A percentile compares a stretch with the other conserved stretches of the same genome.
These are phyloP conservation scores for Porites cylindrica DNA, from an alignment of 92 coral and sea anemone genomes.

Conservation along the genomic window DNA sequence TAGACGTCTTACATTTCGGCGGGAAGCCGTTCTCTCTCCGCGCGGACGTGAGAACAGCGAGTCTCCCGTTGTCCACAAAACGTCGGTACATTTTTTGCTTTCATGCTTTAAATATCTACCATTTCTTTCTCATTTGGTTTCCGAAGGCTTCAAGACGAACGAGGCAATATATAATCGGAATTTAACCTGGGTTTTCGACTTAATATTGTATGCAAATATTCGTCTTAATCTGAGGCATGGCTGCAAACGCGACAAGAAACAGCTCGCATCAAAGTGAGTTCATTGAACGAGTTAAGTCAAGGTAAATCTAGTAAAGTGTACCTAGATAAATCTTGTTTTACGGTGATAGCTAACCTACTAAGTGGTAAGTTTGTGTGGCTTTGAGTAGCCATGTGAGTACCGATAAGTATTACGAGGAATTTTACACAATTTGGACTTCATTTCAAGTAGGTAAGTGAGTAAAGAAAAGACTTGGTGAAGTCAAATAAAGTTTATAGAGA, in stretches of 20 bases:
- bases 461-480: constrained; percentile 40
- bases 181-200: constrained; percentile 31
- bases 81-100: constrained; percentile 43
- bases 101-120: constrained; percentile 33
- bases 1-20: neutral
- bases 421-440: constrained; percentile 40
- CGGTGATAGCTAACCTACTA: constrained; percentile 33
- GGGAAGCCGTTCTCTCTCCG: constrained; percentile 34
- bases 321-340: constrained; percentile 29
- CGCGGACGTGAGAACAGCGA: constrained; percentile 49
- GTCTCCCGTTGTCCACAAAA: constrained; percentile 48
- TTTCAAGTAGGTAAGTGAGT: constrained; percentile 36
- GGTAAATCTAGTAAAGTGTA: constrained; percentile 31
- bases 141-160: constrained; percentile 37
- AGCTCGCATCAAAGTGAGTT: constrained; percentile 30
- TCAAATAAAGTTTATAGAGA: neutral
- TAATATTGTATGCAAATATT: constrained; percentile 20
- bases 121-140: constrained; percentile 39
- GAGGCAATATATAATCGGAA: constrained; percentile 24
- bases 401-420: neutral
- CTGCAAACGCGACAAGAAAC: constrained; percentile 36
- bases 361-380: constrained; percentile 22
- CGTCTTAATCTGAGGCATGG: constrained; percentile 12
- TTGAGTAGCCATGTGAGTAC: constrained; percentile 14
- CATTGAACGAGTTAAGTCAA: neutral